These are phyloP conservation scores for Scotopteryx bipunctaria DNA, from an alignment of 2,888 invertebrate species.

Conservation along the genomic window DNA sequence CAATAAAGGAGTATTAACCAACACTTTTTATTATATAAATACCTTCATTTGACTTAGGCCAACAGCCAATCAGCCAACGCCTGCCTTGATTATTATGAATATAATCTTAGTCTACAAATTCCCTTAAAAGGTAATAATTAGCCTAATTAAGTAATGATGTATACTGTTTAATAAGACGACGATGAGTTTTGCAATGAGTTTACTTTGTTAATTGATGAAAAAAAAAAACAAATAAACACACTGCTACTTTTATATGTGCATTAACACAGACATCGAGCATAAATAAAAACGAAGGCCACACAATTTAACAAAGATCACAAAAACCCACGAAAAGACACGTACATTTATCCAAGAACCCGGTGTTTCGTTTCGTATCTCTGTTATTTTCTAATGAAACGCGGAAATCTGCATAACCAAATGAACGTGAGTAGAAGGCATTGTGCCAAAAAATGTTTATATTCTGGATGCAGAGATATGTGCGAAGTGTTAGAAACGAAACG, in stretches of 20 bases:
- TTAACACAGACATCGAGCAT: constrained; percentile 1
- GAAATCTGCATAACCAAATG: neutral
- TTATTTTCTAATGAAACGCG: neutral
- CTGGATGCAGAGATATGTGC: constrained; percentile 14
- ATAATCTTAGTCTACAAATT: no score
- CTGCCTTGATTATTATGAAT: no score
- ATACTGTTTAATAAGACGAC: no score
- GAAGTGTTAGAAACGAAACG: constrained; percentile 6
- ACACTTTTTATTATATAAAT: neutral
- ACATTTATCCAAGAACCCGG: neutral
- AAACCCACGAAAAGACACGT: constrained; percentile 10
- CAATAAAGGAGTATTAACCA: neutral
- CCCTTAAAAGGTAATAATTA: no score
- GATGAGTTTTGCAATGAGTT: no score
- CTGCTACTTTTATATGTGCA: no score
- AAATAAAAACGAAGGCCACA: constrained; percentile 18
- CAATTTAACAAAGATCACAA: neutral
- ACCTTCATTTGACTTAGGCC: no score
- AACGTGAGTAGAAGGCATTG: constrained; percentile 10
- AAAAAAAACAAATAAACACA: neutral
- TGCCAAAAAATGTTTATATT: constrained; percentile 18
- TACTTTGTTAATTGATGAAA: neutral
- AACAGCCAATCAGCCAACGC: no score
- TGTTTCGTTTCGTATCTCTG: neutral
- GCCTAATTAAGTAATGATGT: no score